Percentiles rank a stretch among this genome's conserved stretches.
Conservation (phyloP, 2,113 vertebrate genomes). For the Sorex araneus region DNA sequence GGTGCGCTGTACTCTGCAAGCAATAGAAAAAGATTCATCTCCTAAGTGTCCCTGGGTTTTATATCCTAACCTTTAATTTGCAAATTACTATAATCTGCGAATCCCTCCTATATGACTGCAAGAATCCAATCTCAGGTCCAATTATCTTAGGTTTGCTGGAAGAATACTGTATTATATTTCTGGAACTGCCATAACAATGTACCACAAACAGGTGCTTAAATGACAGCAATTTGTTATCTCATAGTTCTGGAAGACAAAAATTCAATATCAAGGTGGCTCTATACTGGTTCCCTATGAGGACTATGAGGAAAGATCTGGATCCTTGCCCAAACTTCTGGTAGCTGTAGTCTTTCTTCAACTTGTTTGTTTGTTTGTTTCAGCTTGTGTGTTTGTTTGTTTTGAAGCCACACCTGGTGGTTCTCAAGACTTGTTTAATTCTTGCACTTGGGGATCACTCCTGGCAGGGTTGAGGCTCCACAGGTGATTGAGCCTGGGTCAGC, state of each 20-base stretch:
- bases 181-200: constrained; percentile 23
- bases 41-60: constrained; percentile 20
- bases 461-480: no score
- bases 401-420: no score
- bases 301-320: neutral
- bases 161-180: constrained; percentile 33
- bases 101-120: constrained; percentile 21
- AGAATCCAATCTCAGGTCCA: constrained; percentile 33
- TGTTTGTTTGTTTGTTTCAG: neutral
- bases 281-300: neutral
- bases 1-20: neutral
- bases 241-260: neutral
- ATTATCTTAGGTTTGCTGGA: neutral
- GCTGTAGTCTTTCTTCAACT: neutral
- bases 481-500: no score
- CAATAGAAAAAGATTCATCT: neutral
- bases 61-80: constrained; percentile 46
- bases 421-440: no score
- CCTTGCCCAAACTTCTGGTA: neutral
- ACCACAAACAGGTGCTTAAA: constrained; percentile 31
- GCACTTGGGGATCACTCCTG: no score
- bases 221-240: constrained; percentile 15
- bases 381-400: no score
- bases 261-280: constrained; percentile 22
- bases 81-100: constrained; percentile 69